Percentiles rank a stretch among this genome's conserved stretches.
phyloP scores from a whole-genome alignment of 92 coral and sea anemone species.

The Umimayanthus chanpuru region DNA sequence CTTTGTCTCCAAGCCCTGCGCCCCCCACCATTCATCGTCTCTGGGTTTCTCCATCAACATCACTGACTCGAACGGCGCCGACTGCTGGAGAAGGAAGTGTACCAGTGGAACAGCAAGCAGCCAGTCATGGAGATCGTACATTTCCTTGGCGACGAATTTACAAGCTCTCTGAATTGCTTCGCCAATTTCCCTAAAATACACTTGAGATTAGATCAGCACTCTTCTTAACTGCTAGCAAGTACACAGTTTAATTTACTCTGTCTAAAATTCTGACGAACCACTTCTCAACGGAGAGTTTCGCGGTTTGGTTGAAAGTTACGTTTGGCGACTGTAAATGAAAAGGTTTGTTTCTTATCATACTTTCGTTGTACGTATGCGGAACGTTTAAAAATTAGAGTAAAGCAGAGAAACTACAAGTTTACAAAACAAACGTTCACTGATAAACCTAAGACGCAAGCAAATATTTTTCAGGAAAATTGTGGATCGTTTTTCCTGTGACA shows the following conservation, averaged over 20 bases:
- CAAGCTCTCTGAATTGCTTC: slow-evolving; percentile 56
- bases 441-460: not conserved
- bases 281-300: no score
- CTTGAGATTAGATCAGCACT: not conserved
- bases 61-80: slow-evolving; percentile 59
- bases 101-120: slow-evolving; percentile 76
- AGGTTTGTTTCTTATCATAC: no score
- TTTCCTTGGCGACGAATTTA: slow-evolving; percentile 35
- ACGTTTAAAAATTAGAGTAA: no score
- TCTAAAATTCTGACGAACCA: no score
- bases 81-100: slow-evolving; percentile 68
- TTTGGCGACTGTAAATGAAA: no score
- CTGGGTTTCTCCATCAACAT: slow-evolving; percentile 50
- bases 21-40: slow-evolving; percentile 68
- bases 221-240: not conserved
- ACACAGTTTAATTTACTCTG: not conserved
- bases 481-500: not conserved
- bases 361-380: not conserved
- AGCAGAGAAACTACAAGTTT: not conserved
- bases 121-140: slow-evolving; percentile 55
- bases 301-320: no score
- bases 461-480: no score
- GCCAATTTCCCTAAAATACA: slow-evolving; percentile 49
- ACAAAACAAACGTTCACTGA: not conserved
- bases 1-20: slow-evolving; percentile 56